Base-by-base conservation (phyloP, 2,113 vertebrate genomes). In the Dermatemys mawii region DNA sequence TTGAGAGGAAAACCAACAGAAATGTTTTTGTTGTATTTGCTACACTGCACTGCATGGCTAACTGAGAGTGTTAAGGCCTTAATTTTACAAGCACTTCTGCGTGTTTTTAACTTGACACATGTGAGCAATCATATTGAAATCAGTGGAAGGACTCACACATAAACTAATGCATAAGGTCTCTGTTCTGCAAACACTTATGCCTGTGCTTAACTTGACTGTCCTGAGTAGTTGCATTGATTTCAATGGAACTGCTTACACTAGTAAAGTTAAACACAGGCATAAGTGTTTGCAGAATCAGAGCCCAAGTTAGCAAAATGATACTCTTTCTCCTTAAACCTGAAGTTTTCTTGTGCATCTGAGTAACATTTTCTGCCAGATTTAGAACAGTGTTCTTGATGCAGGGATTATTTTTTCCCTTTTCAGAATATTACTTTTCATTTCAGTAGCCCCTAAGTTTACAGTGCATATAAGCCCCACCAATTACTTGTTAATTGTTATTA, bases 401-500 rank as follows among this genome's bases (percentile, higher is more conserved):
- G 90, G 70, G 32, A 60, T 19, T 93, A 92, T 93, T 5, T 78
- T 93, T 94, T 84, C 55, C 49, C 96, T 83, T 84, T 92, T 92
- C 63, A 83, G 86, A 93, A 92, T 53, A 78, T 67, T 81, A 90
- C 8, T 60, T 94, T 82, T 93, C n/a, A 84, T 90, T 90, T 93
- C 29, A 79, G 60, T 91, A 50, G 67, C 55, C 76, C 84, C 93
- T 93, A 92, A 1, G 92, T 84, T 89, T 91, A 76, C 54, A 83
- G 54, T 84, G 83, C 11, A 81, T 90, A 63, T 86, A 88, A 90
- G 35, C 83, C 92, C 87, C 73, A 63, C 84, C 84, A 96, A 86
- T 88, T 97, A 91, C 90, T 94, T 57, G 79, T 89, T 97, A 94
- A 89, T 75, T 67, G 14, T 87, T 89, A 44, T 63, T 75, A 27